Conservation (phyloP, 2,888 invertebrate genomes). For the Caradrina clavipalpis region DNA sequence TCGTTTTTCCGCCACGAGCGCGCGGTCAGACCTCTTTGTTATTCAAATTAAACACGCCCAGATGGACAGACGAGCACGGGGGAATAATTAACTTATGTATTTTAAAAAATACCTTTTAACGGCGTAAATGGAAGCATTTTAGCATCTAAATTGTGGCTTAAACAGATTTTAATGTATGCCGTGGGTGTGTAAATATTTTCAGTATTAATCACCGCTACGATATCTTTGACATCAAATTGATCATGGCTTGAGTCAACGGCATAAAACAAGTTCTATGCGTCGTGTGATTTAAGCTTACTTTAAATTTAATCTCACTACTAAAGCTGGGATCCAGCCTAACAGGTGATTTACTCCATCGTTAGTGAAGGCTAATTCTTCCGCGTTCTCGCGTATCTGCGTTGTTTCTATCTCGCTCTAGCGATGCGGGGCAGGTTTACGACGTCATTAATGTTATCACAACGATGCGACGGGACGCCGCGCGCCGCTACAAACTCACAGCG, state of each 20-base stretch:
- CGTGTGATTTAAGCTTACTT: slow-evolving; percentile 77
- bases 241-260: slow-evolving; percentile 48
- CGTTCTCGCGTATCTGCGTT: slow-evolving; percentile 82
- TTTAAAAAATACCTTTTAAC: slow-evolving; percentile 65
- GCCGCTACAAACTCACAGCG: slow-evolving; percentile 72
- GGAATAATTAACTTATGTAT: slow-evolving; percentile 84
- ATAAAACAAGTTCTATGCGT: slow-evolving; percentile 68
- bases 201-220: slow-evolving; percentile 33
- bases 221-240: slow-evolving; percentile 41
- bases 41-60: slow-evolving; percentile 84
- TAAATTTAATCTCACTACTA: slow-evolving; percentile 81
- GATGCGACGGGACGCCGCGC: slow-evolving; percentile 70
- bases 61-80: slow-evolving; percentile 74
- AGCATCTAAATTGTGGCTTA: slow-evolving; percentile 32
- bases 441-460: slow-evolving; percentile 87
- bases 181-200: slow-evolving; percentile 41
- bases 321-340: slow-evolving; percentile 76
- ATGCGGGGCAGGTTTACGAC: slow-evolving; percentile 83
- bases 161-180: slow-evolving; percentile 21
- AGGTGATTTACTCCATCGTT: slow-evolving; percentile 88
- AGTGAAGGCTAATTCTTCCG: slow-evolving; percentile 87
- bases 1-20: slow-evolving; percentile 78
- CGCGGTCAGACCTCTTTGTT: slow-evolving; percentile 83
- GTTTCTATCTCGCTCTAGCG: slow-evolving; percentile 78
- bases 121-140: slow-evolving; percentile 50